phyloP scores from a whole-genome alignment of 2,888 invertebrate species.

The Dryocosmus kuriphilus region DNA sequence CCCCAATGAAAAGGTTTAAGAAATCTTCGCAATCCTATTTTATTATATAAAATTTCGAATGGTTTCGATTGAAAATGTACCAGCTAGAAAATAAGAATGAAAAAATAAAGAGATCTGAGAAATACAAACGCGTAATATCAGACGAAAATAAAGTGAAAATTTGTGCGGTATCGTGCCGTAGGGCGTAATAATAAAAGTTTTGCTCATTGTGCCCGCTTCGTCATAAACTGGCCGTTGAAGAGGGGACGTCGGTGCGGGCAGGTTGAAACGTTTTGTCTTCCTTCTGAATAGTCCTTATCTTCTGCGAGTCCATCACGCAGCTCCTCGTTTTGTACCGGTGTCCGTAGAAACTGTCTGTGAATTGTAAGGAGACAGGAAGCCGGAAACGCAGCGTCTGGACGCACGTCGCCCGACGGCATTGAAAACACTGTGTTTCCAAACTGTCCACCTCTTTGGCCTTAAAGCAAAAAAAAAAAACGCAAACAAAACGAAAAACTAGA shows the following conservation, averaged over 20 bases:
- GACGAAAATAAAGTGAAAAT: slow-evolving; percentile 22
- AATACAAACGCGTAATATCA: not conserved
- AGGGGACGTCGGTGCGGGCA: slow-evolving; percentile 52
- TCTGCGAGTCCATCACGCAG: slow-evolving; percentile 57
- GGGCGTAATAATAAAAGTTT: slow-evolving; percentile 72
- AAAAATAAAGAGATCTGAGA: slow-evolving; percentile 37
- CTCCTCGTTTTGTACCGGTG: slow-evolving; percentile 57
- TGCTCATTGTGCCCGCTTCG: slow-evolving; percentile 64
- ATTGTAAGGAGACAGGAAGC: slow-evolving; percentile 76
- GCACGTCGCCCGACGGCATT: slow-evolving; percentile 54
- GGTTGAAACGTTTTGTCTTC: slow-evolving; percentile 73
- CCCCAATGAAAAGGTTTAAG: too few relatives aligned
- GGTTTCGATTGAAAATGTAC: too few relatives aligned
- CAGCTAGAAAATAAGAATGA: not conserved
- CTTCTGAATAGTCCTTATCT: slow-evolving; percentile 62
- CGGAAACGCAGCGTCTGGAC: slow-evolving; percentile 74
- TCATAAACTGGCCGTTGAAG: slow-evolving; percentile 59
- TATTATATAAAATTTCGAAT: too few relatives aligned
- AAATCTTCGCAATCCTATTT: too few relatives aligned
- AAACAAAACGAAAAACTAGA: not conserved
- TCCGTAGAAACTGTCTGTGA: slow-evolving; percentile 70
- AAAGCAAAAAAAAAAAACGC: not conserved
- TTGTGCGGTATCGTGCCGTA: slow-evolving; percentile 44
- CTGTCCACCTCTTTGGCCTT: not conserved
- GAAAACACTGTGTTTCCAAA: slow-evolving; percentile 47